Conservation (phyloP, 2,888 invertebrate species). For the Lampropteryx suffumata region DNA sequence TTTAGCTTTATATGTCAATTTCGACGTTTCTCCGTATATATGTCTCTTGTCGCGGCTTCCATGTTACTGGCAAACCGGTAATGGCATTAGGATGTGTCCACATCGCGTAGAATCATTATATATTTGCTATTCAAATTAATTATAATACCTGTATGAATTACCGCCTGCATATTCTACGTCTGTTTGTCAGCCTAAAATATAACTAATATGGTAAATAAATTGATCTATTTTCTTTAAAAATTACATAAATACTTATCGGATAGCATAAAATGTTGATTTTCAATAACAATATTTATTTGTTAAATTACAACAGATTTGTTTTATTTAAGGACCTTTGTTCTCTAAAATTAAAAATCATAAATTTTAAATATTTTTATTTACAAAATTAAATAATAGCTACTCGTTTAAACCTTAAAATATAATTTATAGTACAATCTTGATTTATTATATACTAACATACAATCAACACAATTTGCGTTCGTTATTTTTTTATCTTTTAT, state of each 20-base stretch:
- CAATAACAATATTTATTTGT: constrained; percentile 78
- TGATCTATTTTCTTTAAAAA: constrained; percentile 72
- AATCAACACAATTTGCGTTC: too few relatives aligned
- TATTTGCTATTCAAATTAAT: constrained; percentile 51
- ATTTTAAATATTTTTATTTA: constrained; percentile 15
- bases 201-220: constrained; percentile 54
- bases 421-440: constrained; percentile 12
- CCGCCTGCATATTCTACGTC: constrained; percentile 68
- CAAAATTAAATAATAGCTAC: constrained; percentile 10
- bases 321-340: constrained; percentile 41
- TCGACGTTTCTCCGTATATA: too few relatives aligned
- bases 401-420: background rate
- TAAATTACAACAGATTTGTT: constrained; percentile 61
- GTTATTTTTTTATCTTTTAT: too few relatives aligned
- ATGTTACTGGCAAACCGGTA: background rate
- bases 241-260: constrained; percentile 64
- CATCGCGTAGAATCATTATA: constrained; percentile 56
- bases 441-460: background rate
- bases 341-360: constrained; percentile 2
- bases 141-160: constrained; percentile 60
- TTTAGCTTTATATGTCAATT: too few relatives aligned
- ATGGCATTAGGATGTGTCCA: constrained; percentile 20
- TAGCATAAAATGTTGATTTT: constrained; percentile 76
- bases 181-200: constrained; percentile 67
- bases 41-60: too few relatives aligned